These are phyloP conservation scores for Bombus pyrosoma DNA, from an alignment of 1,140 invertebrate species.

Conservation along the genomic window DNA sequence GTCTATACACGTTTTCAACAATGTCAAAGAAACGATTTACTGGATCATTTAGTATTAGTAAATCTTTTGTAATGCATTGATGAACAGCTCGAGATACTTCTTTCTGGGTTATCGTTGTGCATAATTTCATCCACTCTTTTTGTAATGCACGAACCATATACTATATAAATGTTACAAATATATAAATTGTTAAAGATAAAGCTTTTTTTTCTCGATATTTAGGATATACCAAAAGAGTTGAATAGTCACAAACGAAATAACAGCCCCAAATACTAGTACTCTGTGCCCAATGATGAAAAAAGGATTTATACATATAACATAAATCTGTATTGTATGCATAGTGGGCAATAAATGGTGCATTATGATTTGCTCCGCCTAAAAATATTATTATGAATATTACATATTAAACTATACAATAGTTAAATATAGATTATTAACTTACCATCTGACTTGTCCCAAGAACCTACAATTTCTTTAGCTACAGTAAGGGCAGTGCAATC, in stretches of 20 bases:
- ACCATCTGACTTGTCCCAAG: constrained; percentile 61
- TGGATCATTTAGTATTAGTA: constrained; percentile 56
- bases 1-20: constrained; percentile 47
- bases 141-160: constrained; percentile 74
- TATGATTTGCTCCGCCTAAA: constrained; percentile 69
- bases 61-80: constrained; percentile 73
- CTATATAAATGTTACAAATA: constrained; percentile 48
- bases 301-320: constrained; percentile 78
- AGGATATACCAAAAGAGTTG: constrained; percentile 67
- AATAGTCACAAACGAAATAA: constrained; percentile 72
- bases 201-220: not conserved
- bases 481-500: constrained; percentile 59
- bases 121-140: constrained; percentile 78
- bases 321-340: constrained; percentile 68
- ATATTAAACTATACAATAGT: not conserved
- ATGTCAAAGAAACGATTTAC: constrained; percentile 66
- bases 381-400: constrained; percentile 8
- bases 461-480: constrained; percentile 67
- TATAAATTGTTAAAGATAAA: not conserved
- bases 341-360: constrained; percentile 70
- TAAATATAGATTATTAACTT: not conserved
- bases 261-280: constrained; percentile 80
- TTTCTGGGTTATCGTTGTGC: constrained; percentile 72
- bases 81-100: constrained; percentile 78
- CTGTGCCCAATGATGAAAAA: constrained; percentile 76